Conservation (phyloP, 2,113 vertebrate genomes). For the Carettochelys insculpta region DNA sequence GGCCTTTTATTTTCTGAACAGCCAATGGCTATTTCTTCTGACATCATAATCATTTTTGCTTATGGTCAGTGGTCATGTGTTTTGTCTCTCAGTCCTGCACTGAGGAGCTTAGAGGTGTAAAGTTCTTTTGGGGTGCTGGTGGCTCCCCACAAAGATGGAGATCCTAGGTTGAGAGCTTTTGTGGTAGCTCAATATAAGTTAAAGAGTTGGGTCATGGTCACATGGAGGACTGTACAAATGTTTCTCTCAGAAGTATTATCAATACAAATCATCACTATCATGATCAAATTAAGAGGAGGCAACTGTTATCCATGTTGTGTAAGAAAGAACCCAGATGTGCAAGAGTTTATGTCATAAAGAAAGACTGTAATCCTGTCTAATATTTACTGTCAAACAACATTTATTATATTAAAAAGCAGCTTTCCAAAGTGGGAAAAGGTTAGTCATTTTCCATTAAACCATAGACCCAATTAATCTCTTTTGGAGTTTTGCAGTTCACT, state of each 20-base stretch:
- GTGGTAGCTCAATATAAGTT: neutral
- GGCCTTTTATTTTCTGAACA: neutral
- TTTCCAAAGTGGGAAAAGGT: neutral
- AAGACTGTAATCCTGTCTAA: neutral
- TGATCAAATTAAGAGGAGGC: neutral
- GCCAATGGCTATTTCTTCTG: neutral
- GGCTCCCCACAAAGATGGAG: neutral
- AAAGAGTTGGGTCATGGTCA: neutral
- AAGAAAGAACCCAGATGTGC: neutral
- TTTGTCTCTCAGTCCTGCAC: neutral
- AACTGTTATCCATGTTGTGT: neutral
- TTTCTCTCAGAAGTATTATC: neutral
- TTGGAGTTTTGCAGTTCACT: constrained; percentile 41
- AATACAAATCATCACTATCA: neutral
- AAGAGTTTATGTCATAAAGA: neutral
- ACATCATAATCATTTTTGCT: neutral
- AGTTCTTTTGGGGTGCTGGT: neutral
- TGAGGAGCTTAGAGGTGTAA: neutral
- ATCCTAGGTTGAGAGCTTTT: neutral
- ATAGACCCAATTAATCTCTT: neutral
- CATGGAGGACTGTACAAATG: neutral
- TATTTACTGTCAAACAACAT: neutral
- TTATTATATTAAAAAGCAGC: neutral
- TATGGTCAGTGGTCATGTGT: neutral
- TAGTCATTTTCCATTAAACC: neutral